Percentiles rank a stretch among this genome's conserved stretches.
These are phyloP conservation scores for Rachycentron canadum DNA, from an alignment of 2,797 vertebrate species.

Conservation along the genomic window DNA sequence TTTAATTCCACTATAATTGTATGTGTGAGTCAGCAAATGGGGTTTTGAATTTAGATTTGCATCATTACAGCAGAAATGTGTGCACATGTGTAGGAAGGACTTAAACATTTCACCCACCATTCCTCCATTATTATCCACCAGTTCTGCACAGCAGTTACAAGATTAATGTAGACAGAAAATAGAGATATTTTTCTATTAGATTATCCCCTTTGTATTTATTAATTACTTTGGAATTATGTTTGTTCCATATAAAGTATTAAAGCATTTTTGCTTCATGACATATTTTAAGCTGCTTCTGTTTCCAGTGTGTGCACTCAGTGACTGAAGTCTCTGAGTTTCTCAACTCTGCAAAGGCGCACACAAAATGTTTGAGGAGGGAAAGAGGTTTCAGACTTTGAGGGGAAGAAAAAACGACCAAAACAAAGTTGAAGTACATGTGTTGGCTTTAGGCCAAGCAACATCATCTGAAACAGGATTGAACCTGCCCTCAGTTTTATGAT, in stretches of 20 bases:
- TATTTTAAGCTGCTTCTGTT: neutral
- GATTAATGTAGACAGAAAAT: neutral
- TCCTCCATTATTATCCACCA: neutral
- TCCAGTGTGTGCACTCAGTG: neutral
- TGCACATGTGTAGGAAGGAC: neutral
- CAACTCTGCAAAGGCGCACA: slow-evolving; percentile 1
- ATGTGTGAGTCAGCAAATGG: neutral
- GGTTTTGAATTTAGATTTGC: neutral
- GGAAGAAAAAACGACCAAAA: slow-evolving; percentile 25
- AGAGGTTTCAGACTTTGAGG: neutral
- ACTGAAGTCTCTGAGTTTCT: neutral
- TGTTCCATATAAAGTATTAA: neutral
- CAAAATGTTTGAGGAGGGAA: slow-evolving; percentile 11
- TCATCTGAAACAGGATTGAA: slow-evolving; percentile 47
- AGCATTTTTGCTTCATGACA: neutral
- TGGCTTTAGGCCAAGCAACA: slow-evolving; percentile 9
- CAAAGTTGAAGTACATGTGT: slow-evolving; percentile 33
- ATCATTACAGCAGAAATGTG: neutral
- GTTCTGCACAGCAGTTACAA: neutral
- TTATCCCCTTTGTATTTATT: neutral
- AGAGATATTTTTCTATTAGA: neutral
- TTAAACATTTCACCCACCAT: neutral
- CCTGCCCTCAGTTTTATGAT: slow-evolving; percentile 64
- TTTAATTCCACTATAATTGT: slow-evolving; percentile 3
- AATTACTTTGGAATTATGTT: neutral